Percentiles rank a stretch among this genome's conserved stretches.
Evolutionary conservation across 1,140 invertebrate genomes (phyloP).

Genomic region (Drosophila ercepeae): DNA sequence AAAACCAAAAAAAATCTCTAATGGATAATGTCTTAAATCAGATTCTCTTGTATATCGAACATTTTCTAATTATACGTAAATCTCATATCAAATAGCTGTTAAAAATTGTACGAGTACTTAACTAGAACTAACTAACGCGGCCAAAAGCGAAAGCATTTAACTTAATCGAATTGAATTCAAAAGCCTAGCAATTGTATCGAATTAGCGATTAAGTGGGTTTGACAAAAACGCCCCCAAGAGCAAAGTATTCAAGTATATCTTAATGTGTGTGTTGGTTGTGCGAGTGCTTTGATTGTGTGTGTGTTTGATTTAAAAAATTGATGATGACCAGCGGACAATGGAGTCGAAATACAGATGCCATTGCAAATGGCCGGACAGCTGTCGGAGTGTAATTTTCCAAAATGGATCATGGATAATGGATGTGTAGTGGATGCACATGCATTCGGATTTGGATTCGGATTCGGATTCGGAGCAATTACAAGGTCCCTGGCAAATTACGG

Average conservation of each 20-base stretch:
- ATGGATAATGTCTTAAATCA: constrained; percentile 9
- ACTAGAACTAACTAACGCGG: constrained; percentile 29
- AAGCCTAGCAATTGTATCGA: constrained; percentile 56
- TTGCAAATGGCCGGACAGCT: constrained; percentile 37
- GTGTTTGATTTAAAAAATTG: constrained; percentile 32
- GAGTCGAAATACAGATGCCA: constrained; percentile 25
- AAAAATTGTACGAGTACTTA: constrained; percentile 32
- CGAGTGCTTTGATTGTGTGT: constrained; percentile 7
- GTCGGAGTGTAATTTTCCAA: constrained; percentile 64
- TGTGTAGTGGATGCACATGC: constrained; percentile 33
- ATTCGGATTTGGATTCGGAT: too few species aligned
- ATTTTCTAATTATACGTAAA: constrained; percentile 36
- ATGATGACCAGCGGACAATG: constrained; percentile 14
- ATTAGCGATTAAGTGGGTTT: constrained; percentile 63
- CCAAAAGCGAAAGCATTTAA: constrained; percentile 21
- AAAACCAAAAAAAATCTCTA: neutral
- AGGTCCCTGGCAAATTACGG: constrained; percentile 48
- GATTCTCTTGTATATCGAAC: constrained; percentile 39
- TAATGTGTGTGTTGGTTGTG: neutral
- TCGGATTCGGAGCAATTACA: constrained; percentile 58
- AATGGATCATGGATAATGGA: constrained; percentile 70
- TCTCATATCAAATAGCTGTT: constrained; percentile 72
- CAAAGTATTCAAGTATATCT: constrained; percentile 34
- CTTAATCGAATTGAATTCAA: constrained; percentile 32
- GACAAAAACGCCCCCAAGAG: constrained; percentile 11